A percentile compares a stretch with the other conserved stretches of the same genome.
These are phyloP conservation scores for Sanderia malayensis DNA, from an alignment of 30 jellyfish, hydroid and myxozoan genomes.

Conservation along the genomic window DNA sequence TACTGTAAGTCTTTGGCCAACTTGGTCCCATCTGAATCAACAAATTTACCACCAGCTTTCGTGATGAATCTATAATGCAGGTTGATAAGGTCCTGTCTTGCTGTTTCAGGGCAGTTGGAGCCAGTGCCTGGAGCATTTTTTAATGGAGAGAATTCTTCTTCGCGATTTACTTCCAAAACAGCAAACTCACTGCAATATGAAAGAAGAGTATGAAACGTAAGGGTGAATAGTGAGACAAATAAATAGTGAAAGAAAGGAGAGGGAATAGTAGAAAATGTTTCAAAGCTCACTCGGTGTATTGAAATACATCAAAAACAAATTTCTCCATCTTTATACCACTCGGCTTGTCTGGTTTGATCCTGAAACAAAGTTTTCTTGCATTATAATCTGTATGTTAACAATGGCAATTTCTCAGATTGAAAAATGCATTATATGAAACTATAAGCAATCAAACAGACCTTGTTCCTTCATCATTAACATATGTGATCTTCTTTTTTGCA, in stretches of 20 bases:
- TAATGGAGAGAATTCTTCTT: constrained; percentile 95
- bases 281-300: constrained; percentile 73
- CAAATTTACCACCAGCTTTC: constrained; percentile 87
- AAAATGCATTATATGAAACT: too few species aligned
- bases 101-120: constrained; percentile 75
- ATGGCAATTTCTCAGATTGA: too few species aligned
- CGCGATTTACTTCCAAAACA: constrained; percentile 80
- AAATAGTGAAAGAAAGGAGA: too few species aligned
- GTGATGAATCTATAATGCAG: constrained; percentile 47
- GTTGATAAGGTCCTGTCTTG: constrained; percentile 63
- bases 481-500: constrained; percentile 95
- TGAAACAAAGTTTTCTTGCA: too few species aligned
- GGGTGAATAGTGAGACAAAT: too few species aligned
- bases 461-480: constrained; percentile 71
- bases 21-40: constrained; percentile 41
- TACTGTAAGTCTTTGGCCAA: constrained; percentile 5
- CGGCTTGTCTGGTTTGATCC: constrained; percentile 90
- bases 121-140: constrained; percentile 89
- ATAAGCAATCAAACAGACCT: constrained; percentile 35
- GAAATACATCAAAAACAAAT: constrained; percentile 95
- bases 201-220: too few species aligned
- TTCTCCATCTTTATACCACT: constrained; percentile 97
- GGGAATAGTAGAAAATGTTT: too few species aligned
- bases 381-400: too few species aligned
- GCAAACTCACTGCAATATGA: constrained; percentile 87